phyloP scores from a whole-genome alignment of 2,888 invertebrate species.

The Macrosoma leucophasiata region DNA sequence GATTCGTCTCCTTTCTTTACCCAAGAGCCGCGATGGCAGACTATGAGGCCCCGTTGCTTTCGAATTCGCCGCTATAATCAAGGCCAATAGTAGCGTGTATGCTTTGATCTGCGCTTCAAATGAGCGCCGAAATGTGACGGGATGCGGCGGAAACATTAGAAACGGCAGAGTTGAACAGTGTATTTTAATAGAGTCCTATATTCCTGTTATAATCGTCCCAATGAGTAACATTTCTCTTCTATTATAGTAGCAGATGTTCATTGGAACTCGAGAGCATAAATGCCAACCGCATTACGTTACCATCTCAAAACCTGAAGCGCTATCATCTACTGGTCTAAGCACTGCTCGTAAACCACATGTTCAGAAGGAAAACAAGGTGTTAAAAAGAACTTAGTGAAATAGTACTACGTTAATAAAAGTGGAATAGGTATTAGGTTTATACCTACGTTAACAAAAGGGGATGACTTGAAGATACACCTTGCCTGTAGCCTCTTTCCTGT shows the following conservation, averaged over 20 bases:
- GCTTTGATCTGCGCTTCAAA: slow-evolving; percentile 73
- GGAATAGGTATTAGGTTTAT: too few species aligned
- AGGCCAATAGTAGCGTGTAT: slow-evolving; percentile 72
- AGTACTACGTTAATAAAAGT: too few species aligned
- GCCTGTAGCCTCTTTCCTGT: too few species aligned
- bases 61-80: slow-evolving; percentile 62
- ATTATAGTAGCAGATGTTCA: background rate
- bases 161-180: slow-evolving; percentile 26
- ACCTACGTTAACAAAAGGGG: too few species aligned
- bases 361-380: too few species aligned
- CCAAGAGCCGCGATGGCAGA: slow-evolving; percentile 34
- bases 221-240: background rate
- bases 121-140: slow-evolving; percentile 57
- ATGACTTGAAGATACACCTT: too few species aligned
- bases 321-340: too few species aligned
- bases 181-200: slow-evolving; percentile 23
- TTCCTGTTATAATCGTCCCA: background rate
- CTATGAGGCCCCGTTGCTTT: slow-evolving; percentile 31
- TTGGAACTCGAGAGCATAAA: background rate
- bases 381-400: too few species aligned
- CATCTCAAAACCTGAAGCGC: too few species aligned
- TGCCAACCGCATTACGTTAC: slow-evolving; percentile 4
- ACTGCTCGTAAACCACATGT: too few species aligned
- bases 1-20: too few species aligned
- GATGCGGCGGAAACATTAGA: slow-evolving; percentile 43